Percentiles rank a stretch among this genome's conserved stretches.
Evolutionary conservation across 2,888 invertebrate genomes (phyloP).

Genomic region (Electrophaes corylata): DNA sequence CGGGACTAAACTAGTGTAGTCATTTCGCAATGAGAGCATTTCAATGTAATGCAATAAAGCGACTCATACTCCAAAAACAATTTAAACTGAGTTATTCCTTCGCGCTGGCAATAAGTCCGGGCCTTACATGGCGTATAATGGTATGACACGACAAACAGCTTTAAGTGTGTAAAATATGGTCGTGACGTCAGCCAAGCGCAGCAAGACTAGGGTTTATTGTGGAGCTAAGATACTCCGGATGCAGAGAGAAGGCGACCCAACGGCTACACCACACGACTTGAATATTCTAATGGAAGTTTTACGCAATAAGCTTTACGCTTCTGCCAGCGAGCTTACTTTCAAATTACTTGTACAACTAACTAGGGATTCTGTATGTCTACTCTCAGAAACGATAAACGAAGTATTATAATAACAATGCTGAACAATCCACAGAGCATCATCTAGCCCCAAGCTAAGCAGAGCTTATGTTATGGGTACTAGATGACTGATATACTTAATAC

Average conservation of each 20-base stretch:
- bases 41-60: conserved; percentile 70
- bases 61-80: conserved; percentile 72
- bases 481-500: too few species aligned
- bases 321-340: background rate
- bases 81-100: conserved; percentile 79
- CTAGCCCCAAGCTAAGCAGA: too few species aligned
- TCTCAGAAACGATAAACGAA: too few species aligned
- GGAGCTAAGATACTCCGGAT: conserved; percentile 65
- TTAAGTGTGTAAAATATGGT: conserved; percentile 83
- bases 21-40: conserved; percentile 69
- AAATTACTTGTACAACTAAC: background rate
- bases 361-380: too few species aligned
- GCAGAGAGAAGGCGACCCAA: conserved; percentile 43
- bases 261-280: conserved; percentile 42
- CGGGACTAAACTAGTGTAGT: conserved; percentile 48
- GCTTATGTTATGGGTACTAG: too few species aligned
- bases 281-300: conserved; percentile 29
- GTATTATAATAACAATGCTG: too few species aligned
- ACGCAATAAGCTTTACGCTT: conserved; percentile 21
- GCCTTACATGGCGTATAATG: conserved; percentile 82
- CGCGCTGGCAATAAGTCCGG: conserved; percentile 75
- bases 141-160: conserved; percentile 84
- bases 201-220: conserved; percentile 69
- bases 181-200: conserved; percentile 75
- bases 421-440: too few species aligned